phyloP scores from a whole-genome alignment of 1,140 invertebrate species.

The Zaprionus davidi region DNA sequence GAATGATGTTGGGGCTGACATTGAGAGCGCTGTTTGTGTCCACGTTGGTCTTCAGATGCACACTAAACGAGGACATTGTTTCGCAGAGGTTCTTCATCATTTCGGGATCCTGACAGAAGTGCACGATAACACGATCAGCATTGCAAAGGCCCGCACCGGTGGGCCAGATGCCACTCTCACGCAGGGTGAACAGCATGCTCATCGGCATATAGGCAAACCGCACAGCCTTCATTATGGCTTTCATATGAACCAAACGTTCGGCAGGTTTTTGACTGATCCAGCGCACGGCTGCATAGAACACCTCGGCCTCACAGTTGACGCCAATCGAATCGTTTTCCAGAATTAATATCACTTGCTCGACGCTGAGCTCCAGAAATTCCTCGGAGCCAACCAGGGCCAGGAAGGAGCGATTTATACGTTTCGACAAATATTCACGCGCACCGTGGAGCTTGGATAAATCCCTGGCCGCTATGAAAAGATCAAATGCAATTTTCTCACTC shows the following conservation, averaged over 20 bases:
- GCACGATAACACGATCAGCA: slow-evolving; percentile 23
- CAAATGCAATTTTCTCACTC: slow-evolving; percentile 20
- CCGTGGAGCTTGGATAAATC: neutral
- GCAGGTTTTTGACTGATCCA: slow-evolving; percentile 28
- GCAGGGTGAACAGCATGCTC: slow-evolving; percentile 30
- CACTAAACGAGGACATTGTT: slow-evolving; percentile 28
- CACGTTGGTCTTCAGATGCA: slow-evolving; percentile 6
- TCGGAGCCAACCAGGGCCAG: slow-evolving; percentile 37
- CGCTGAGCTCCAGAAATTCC: slow-evolving; percentile 1
- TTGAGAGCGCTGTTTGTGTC: neutral
- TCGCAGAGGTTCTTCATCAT: neutral
- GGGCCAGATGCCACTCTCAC: neutral
- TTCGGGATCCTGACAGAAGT: slow-evolving; percentile 24
- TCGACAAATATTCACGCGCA: neutral
- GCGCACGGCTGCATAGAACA: slow-evolving; percentile 42
- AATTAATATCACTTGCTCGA: neutral
- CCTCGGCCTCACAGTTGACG: slow-evolving; percentile 51
- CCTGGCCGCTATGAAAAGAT: neutral
- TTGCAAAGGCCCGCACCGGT: neutral
- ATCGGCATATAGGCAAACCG: slow-evolving; percentile 40
- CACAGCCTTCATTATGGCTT: slow-evolving; percentile 32
- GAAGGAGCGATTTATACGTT: slow-evolving; percentile 29
- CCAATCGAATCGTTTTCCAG: slow-evolving; percentile 28
- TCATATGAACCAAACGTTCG: slow-evolving; percentile 19
- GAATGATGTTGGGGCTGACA: neutral